Conservation (phyloP, 2,888 invertebrate species). For the Agrilus cyanescens region DNA sequence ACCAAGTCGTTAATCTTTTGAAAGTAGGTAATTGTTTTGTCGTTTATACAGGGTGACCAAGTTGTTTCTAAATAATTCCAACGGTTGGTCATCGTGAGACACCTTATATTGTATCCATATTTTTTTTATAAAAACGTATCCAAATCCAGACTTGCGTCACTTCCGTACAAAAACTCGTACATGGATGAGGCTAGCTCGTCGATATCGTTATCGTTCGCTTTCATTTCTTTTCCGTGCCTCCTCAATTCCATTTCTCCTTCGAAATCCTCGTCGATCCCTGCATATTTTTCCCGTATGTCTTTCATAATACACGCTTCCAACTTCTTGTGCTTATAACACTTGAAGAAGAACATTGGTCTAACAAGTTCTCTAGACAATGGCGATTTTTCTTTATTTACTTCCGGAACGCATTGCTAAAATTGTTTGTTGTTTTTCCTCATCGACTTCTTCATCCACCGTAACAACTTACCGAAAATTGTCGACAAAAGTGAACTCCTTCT, state of each 20-base stretch:
- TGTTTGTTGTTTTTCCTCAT: not conserved
- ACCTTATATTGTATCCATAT: too few relatives aligned
- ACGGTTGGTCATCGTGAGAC: too few relatives aligned
- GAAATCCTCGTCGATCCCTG: constrained; percentile 43
- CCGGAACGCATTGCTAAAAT: constrained; percentile 57
- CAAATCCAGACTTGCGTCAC: constrained; percentile 42
- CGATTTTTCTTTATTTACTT: constrained; percentile 49
- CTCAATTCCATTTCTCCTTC: constrained; percentile 40
- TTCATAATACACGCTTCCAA: constrained; percentile 61
- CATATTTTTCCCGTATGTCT: constrained; percentile 52
- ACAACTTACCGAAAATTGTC: constrained; percentile 56
- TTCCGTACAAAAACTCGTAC: constrained; percentile 52
- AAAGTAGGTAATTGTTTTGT: too few relatives aligned
- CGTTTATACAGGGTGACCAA: too few relatives aligned
- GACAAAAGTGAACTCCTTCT: constrained; percentile 54
- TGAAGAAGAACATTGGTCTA: constrained; percentile 60
- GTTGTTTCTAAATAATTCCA: too few relatives aligned
- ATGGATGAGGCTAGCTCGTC: constrained; percentile 47
- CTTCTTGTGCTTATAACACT: constrained; percentile 63
- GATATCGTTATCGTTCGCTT: constrained; percentile 35
- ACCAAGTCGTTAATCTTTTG: too few relatives aligned
- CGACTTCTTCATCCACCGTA: too few relatives aligned
- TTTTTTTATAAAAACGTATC: constrained; percentile 32
- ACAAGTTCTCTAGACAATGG: constrained; percentile 52
- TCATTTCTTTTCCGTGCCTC: constrained; percentile 40